Conservation (phyloP, 1,140 invertebrate genomes). For the Diorhabda sublineata region DNA sequence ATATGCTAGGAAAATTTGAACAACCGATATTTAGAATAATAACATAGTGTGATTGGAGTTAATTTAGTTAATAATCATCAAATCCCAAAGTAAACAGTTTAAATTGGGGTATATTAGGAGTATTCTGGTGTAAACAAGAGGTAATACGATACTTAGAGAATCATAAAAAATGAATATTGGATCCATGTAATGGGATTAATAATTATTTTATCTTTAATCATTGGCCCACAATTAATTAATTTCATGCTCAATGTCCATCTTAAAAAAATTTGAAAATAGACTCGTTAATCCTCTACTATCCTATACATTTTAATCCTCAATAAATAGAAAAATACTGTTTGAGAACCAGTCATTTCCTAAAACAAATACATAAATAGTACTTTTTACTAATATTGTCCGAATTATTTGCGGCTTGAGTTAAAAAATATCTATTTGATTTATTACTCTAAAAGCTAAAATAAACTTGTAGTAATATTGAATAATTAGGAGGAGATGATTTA, state of each 20-base stretch:
- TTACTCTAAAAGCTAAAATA: conserved; percentile 5
- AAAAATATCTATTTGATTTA: background rate
- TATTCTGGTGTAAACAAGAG: too few relatives aligned
- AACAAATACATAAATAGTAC: conserved; percentile 12
- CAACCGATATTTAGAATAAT: too few relatives aligned
- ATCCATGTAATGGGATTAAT: too few relatives aligned
- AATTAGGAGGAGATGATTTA: background rate
- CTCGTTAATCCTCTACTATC: background rate
- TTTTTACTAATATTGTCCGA: conserved; percentile 10
- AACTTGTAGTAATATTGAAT: background rate
- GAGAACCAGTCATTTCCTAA: conserved; percentile 18
- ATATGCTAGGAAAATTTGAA: too few relatives aligned
- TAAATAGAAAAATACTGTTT: conserved; percentile 14
- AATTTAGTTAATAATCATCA: too few relatives aligned
- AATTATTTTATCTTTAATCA: too few relatives aligned
- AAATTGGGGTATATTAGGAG: too few relatives aligned
- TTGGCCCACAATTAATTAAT: background rate
- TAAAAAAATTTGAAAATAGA: background rate
- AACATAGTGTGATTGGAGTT: too few relatives aligned
- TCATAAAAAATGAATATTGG: too few relatives aligned
- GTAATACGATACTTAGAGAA: too few relatives aligned
- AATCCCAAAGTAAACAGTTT: too few relatives aligned
- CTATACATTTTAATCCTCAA: background rate
- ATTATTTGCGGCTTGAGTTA: conserved; percentile 5
- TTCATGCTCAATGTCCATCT: background rate